Evolutionary conservation across 2,797 vertebrate species (phyloP).

Genomic region (Pempheris klunzingeri): DNA sequence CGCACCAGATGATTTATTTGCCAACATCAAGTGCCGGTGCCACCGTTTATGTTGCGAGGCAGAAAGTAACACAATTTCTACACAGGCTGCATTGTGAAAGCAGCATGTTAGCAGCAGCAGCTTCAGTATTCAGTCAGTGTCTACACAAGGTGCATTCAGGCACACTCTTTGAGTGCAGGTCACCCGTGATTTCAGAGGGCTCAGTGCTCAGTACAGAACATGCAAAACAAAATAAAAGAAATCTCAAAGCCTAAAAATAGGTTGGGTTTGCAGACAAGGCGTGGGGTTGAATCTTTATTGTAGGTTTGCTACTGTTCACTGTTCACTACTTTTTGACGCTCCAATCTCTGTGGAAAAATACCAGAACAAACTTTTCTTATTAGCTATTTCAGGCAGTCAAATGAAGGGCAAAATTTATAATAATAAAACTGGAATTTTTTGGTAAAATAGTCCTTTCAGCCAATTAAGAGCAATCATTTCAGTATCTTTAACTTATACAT

Average conservation of each 20-base stretch:
- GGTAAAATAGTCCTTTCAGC: neutral
- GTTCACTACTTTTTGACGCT: neutral
- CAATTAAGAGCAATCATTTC: neutral
- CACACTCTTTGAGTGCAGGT: neutral
- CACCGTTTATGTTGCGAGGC: neutral
- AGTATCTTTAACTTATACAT: neutral
- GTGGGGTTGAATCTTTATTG: neutral
- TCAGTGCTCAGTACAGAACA: too few relatives aligned
- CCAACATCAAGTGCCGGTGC: too few relatives aligned
- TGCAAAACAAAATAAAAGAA: too few relatives aligned
- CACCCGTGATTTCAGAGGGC: too few relatives aligned
- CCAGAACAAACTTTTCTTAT: neutral
- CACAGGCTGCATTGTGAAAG: neutral
- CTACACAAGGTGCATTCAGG: neutral
- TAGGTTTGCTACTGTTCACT: neutral
- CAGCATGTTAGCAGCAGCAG: neutral
- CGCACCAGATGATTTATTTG: neutral
- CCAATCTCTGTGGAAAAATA: neutral
- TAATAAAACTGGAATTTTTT: neutral
- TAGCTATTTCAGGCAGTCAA: neutral
- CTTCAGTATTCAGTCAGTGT: neutral
- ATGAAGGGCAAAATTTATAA: neutral
- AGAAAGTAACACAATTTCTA: neutral
- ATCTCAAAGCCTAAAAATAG: too few relatives aligned
- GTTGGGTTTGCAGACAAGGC: too few relatives aligned